Conservation (phyloP, 2,797 vertebrate species). For the Chromis chromis region DNA sequence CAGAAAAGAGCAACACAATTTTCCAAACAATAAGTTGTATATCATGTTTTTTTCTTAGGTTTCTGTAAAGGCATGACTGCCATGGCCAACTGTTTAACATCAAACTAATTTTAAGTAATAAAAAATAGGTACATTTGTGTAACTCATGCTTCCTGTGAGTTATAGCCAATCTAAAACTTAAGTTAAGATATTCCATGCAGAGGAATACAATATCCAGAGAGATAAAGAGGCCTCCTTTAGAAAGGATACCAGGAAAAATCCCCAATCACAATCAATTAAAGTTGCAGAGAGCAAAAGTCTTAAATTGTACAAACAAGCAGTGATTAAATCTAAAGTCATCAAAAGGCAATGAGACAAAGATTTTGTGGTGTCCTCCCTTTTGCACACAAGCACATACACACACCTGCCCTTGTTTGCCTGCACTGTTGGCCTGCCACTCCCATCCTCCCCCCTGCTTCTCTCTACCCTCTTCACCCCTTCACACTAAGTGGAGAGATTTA, state of each 20-base stretch:
- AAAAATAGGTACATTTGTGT: conserved; percentile 12
- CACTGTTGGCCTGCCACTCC: conserved; percentile 21
- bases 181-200: conserved; percentile 13
- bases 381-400: not conserved
- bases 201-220: conserved; percentile 24
- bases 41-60: not conserved
- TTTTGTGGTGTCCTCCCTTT: conserved; percentile 21
- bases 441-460: conserved; percentile 8
- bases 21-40: not conserved
- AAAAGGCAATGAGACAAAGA: conserved; percentile 15
- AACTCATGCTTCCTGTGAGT: conserved; percentile 12
- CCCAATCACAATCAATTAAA: conserved; percentile 25
- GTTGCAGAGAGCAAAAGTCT: conserved; percentile 12
- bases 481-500: conserved; percentile 51
- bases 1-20: too few species aligned
- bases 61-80: not conserved
- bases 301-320: conserved; percentile 6
- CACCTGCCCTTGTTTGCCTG: conserved; percentile 36
- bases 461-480: conserved; percentile 28
- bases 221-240: conserved; percentile 12
- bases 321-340: conserved; percentile 3
- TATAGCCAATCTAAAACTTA: conserved; percentile 20
- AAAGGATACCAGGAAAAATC: conserved; percentile 19
- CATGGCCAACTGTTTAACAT: conserved; percentile 25
- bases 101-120: conserved; percentile 31